Base-by-base conservation (phyloP, 1,140 invertebrate genomes). In the Solenopsis invicta region DNA sequence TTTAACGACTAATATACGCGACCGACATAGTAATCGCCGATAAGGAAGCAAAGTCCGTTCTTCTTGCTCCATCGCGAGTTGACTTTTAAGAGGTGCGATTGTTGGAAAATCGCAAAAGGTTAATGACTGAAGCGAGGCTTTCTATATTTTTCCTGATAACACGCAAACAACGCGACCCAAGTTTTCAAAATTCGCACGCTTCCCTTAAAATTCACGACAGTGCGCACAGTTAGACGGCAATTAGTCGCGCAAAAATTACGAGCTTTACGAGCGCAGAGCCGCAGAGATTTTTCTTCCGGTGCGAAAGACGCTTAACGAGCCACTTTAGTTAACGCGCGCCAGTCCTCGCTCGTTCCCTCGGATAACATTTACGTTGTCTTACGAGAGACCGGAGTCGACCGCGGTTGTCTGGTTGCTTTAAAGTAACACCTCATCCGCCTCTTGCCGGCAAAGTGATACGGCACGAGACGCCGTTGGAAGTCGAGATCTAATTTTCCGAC, bases 401-500 rank as follows among this genome's bases (percentile, higher is more conserved):
- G 80, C 67, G 80, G 24, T 61, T 82, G 80, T 84, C 80, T 74
- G 69, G 69, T 48, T 48, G 52, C 29, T 45, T 84, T 74, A 61
- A 84, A 74, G 80, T 84, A 84, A 84, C 80, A 61, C 41, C 80
- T 61, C 66, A 37, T 2, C 71, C 56, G 21, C 18, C 71, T 69
- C 61, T 69, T n/a, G n/a, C n/a, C n/a, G n/a, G 62, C 61, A 62
- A 75, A 81, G 82, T 86, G 88, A 86, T 89, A 89, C 62, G 69
- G 67, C 61, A 34, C 24, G 56, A 78, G 85, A 90, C 82, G 50
- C 62, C 66, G 41, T 54, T 82, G 48, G 52, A 74, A 85, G 56
- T 76, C 62, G 50, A 85, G 89, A 89, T 90, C 87, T 91, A 91
- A 91, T 92, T 92, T 92, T 82, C 89, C 66, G 81, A 90, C 90